Conservation (phyloP, 2,113 vertebrate species). For the Platysteira castanea region DNA sequence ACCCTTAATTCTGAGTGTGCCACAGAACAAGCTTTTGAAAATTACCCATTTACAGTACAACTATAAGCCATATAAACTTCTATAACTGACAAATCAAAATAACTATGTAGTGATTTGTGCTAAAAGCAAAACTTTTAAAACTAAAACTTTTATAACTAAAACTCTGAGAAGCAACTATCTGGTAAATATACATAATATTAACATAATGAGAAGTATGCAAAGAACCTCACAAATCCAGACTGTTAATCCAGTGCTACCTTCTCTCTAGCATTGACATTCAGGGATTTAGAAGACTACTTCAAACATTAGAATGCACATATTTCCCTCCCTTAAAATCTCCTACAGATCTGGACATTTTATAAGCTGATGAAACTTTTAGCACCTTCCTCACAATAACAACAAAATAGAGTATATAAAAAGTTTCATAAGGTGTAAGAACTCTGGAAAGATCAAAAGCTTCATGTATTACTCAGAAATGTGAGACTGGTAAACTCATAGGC, state of each 20-base stretch:
- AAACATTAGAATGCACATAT: neutral
- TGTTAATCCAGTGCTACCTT: neutral
- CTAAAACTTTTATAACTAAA: neutral
- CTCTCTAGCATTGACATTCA: neutral
- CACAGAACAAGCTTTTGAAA: neutral
- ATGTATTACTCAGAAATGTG: neutral
- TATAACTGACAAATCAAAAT: neutral
- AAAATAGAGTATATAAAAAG: neutral
- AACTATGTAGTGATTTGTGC: neutral
- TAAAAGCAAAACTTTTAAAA: neutral
- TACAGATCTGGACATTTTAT: neutral
- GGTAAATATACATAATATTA: neutral
- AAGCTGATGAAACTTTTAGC: neutral
- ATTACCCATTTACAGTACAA: neutral
- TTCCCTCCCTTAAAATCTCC: neutral
- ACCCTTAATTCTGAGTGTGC: neutral
- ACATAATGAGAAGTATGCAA: neutral
- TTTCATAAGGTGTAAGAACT: neutral
- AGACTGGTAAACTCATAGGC: conserved; percentile 50
- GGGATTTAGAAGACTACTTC: neutral
- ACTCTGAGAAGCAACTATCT: neutral
- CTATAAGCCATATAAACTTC: neutral
- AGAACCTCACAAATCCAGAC: neutral
- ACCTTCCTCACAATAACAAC: neutral
- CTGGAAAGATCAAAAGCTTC: neutral